Base-by-base conservation (phyloP, 2,888 invertebrate genomes). In the Cephus runcator region DNA sequence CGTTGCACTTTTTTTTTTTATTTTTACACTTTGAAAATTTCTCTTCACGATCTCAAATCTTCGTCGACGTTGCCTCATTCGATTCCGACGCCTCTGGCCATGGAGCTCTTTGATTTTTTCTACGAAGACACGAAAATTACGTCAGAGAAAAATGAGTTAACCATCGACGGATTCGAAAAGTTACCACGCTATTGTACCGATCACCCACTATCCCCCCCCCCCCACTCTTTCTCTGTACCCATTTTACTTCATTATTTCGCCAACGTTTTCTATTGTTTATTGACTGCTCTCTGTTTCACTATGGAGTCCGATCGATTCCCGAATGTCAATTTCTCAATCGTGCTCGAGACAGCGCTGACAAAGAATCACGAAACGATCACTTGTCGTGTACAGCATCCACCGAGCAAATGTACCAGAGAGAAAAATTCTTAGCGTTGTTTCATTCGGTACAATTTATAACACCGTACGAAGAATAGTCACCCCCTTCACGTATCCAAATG, bases 231-330 rank as follows among this genome's bases (percentile, higher is more conserved):
- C 75, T 40, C 15, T 15, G 40, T 40, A 69, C 31, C 77, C 73
- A 78, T 79, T 80, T 76, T 71, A 68, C 69, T 69, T 69, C 76
- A 73, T 81, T 80, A 80, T 85, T 85, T 85, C 80, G 79, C 82
- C 79, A 83, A 84, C 79, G 80, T 81, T 85, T 74, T 81, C 80
- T 75, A 81, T 86, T 83, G 83, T 87, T 85, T 84, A 83, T 83
- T 76, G 81, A 74, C 74, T 34, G 30, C 33, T 69, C 33, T 69
- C 33, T 69, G 69, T 69, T 31, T 69, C 69, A 76, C 79, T 79
- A 2, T 76, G 76, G 33, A 73, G 79, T 69, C 73, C 73, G 76
- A 74, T 79, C 76, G 76, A 79, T 69, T 76, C 73, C 74, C 23
- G 79, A 79, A 79, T 76, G 73, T 56, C n/a, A 73, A 40, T 76